A percentile compares a stretch with the other conserved stretches of the same genome.
Evolutionary conservation across 53 echinoderm and acorn worm genomes (phyloP).

Genomic region (Temnopleurus reevesii): DNA sequence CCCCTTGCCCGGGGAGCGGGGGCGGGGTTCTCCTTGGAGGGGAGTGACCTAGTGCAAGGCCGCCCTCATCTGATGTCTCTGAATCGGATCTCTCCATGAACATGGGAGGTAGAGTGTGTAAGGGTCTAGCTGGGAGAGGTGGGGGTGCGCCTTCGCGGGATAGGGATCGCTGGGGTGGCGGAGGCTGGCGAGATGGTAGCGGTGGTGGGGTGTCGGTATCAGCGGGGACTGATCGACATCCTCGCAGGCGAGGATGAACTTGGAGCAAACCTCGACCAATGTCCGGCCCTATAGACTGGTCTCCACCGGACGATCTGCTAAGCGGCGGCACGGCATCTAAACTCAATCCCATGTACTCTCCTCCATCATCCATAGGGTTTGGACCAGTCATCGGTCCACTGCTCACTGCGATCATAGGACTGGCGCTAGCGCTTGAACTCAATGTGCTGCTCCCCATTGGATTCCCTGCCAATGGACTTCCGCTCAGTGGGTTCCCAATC

Average conservation of each 20-base stretch:
- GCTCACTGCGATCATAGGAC: conserved; percentile 17
- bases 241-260: neutral
- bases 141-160: conserved; percentile 33
- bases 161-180: neutral
- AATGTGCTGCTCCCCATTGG: neutral
- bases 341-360: conserved; percentile 51
- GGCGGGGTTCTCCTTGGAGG: conserved; percentile 39
- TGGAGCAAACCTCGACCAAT: neutral
- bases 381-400: neutral
- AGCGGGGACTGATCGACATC: conserved; percentile 8
- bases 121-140: conserved; percentile 48
- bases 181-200: conserved; percentile 3
- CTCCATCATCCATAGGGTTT: conserved; percentile 37
- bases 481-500: conserved; percentile 23
- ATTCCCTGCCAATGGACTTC: conserved; percentile 22
- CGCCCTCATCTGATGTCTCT: conserved; percentile 44
- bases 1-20: neutral
- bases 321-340: neutral
- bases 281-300: neutral
- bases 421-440: too few species aligned
- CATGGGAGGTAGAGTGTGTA: conserved; percentile 36
- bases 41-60: neutral
- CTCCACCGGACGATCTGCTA: neutral
- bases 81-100: conserved; percentile 51
- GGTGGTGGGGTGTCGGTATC: conserved; percentile 22